Conservation (phyloP, 2,797 vertebrate genomes). For the Limosa lapponica region DNA sequence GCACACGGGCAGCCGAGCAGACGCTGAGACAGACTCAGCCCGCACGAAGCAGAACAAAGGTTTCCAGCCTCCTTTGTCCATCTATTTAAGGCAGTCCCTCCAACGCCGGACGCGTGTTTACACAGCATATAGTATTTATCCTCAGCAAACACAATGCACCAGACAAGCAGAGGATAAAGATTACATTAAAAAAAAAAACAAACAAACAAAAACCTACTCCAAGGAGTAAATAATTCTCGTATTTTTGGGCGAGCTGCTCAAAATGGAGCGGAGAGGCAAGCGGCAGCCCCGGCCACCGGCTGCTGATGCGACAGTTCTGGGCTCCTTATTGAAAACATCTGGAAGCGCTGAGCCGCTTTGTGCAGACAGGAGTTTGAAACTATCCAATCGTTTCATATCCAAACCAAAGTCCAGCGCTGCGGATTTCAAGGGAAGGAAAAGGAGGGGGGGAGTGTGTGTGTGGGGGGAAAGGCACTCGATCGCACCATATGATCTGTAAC, state of each 20-base stretch:
- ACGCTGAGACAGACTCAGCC: not conserved
- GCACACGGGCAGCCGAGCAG: not conserved
- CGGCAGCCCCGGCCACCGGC: conserved; percentile 36
- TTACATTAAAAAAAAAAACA: not conserved
- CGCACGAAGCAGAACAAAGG: not conserved
- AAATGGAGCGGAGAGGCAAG: conserved; percentile 41
- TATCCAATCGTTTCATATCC: conserved; percentile 74
- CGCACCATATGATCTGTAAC: conserved; percentile 59
- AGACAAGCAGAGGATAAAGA: not conserved
- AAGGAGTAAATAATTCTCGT: not conserved
- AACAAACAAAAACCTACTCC: not conserved
- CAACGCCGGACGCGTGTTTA: not conserved
- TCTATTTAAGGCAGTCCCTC: not conserved
- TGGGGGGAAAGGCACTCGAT: not conserved
- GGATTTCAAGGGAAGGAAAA: conserved; percentile 53
- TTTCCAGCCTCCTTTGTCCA: not conserved
- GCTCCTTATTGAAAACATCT: conserved; percentile 80
- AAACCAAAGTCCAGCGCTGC: conserved; percentile 59
- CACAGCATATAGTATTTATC: not conserved
- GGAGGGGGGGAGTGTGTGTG: rapidly evolving
- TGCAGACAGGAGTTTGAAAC: conserved; percentile 72
- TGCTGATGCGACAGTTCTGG: conserved; percentile 76
- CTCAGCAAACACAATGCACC: not conserved
- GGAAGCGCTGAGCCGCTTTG: conserved; percentile 57
- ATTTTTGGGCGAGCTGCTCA: not conserved